A percentile compares a stretch with the other conserved stretches of the same genome.
These are phyloP conservation scores for Sminthurinus signatus DNA, from an alignment of 1,140 invertebrate genomes.

Conservation along the genomic window DNA sequence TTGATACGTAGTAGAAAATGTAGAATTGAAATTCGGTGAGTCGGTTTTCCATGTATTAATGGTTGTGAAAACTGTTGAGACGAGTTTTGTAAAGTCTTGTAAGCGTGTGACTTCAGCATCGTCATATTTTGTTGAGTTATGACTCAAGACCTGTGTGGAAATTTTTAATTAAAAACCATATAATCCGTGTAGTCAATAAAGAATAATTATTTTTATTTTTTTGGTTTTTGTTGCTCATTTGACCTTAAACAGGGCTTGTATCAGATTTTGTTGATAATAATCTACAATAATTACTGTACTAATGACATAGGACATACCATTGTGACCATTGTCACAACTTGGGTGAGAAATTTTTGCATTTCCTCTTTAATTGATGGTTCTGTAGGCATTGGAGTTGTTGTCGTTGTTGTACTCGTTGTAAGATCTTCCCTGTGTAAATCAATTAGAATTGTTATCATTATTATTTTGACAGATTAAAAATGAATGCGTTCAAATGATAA, in stretches of 20 bases:
- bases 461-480: too few relatives aligned
- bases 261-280: too few relatives aligned
- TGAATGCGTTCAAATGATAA: too few relatives aligned
- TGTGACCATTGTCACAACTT: slow-evolving; percentile 25
- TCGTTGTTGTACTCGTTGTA: slow-evolving; percentile 35
- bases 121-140: slow-evolving; percentile 34
- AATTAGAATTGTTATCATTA: too few relatives aligned
- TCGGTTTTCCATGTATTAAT: slow-evolving; percentile 29
- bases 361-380: slow-evolving; percentile 12
- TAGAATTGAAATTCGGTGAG: slow-evolving; percentile 23
- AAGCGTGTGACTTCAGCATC: slow-evolving; percentile 24
- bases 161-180: background rate
- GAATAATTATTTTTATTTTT: too few relatives aligned
- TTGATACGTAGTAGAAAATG: slow-evolving; percentile 27
- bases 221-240: too few relatives aligned
- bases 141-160: slow-evolving; percentile 26
- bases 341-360: slow-evolving; percentile 33
- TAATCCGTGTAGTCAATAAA: background rate
- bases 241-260: too few relatives aligned
- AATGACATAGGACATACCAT: slow-evolving; percentile 31
- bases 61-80: slow-evolving; percentile 27
- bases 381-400: slow-evolving; percentile 19
- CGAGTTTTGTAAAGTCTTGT: slow-evolving; percentile 32
- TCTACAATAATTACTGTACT: too few relatives aligned
- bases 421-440: slow-evolving; percentile 19